Percentiles rank a stretch among this genome's conserved stretches.
These are phyloP conservation scores for Oxycera nigricornis DNA, from an alignment of 2,888 invertebrate species.

Conservation along the genomic window DNA sequence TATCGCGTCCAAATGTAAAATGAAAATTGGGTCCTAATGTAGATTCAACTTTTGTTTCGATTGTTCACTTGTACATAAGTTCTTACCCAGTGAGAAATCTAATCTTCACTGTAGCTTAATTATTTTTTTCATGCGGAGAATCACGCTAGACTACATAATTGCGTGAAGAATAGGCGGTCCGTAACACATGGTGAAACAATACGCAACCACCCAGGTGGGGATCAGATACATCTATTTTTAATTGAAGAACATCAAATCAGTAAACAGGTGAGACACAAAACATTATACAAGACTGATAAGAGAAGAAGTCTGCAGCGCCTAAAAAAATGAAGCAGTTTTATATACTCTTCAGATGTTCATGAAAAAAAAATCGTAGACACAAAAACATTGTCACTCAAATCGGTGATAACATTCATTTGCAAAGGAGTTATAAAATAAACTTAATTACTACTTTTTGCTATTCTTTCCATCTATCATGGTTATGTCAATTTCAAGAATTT, in stretches of 20 bases:
- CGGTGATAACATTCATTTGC: no score
- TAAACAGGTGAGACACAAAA: neutral
- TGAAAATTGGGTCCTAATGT: conserved; percentile 11
- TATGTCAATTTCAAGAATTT: no score
- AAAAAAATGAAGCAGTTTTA: conserved; percentile 1
- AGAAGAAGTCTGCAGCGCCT: neutral
- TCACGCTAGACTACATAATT: neutral
- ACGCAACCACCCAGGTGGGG: neutral
- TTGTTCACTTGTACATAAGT: neutral
- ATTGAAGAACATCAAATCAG: neutral
- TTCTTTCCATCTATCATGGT: no score
- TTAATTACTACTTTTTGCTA: no score
- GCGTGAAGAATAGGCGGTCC: neutral
- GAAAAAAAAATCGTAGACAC: no score
- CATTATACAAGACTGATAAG: no score
- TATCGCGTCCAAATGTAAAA: conserved; percentile 27
- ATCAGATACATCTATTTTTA: neutral
- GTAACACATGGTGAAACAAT: neutral
- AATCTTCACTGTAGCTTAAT: conserved; percentile 13
- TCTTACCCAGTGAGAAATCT: conserved; percentile 12
- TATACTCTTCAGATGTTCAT: no score
- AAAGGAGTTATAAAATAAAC: no score
- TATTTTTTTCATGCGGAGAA: neutral
- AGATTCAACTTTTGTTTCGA: conserved; percentile 30
- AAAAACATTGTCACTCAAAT: no score